Conservation (phyloP, 2,113 vertebrate species). For the Anolis sagrei region DNA sequence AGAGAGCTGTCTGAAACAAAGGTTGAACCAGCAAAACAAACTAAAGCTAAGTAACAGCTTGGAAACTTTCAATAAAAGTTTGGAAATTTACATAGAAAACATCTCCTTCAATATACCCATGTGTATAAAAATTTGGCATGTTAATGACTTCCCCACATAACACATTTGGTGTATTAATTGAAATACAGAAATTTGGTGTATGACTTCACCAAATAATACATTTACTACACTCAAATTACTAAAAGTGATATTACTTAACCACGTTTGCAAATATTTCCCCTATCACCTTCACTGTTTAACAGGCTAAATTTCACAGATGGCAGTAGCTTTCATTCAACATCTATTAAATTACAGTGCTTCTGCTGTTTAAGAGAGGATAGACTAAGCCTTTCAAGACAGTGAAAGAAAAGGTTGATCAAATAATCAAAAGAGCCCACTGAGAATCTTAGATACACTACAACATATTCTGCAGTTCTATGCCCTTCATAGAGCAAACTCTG, state of each 20-base stretch:
- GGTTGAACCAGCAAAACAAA: background rate
- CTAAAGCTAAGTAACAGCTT: background rate
- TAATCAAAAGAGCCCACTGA: background rate
- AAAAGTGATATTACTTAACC: background rate
- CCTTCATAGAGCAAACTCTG: too few relatives aligned
- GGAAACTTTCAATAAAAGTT: background rate
- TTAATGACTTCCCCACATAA: background rate
- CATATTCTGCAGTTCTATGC: too few relatives aligned
- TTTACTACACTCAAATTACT: background rate
- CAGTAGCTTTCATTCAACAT: background rate
- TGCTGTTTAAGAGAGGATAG: background rate
- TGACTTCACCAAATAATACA: background rate
- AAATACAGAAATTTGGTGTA: too few relatives aligned
- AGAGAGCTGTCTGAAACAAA: conserved; percentile 1
- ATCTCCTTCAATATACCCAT: background rate
- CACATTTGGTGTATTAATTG: too few relatives aligned
- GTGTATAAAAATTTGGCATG: background rate
- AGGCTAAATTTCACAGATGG: background rate
- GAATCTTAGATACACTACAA: background rate
- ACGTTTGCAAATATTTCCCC: background rate
- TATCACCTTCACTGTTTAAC: background rate
- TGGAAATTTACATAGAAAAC: too few relatives aligned
- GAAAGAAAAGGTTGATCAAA: background rate
- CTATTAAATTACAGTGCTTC: background rate
- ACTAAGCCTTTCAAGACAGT: background rate